Evolutionary conservation across 2,888 invertebrate species (phyloP).

Genomic region (Eristalinus sepulchralis): DNA sequence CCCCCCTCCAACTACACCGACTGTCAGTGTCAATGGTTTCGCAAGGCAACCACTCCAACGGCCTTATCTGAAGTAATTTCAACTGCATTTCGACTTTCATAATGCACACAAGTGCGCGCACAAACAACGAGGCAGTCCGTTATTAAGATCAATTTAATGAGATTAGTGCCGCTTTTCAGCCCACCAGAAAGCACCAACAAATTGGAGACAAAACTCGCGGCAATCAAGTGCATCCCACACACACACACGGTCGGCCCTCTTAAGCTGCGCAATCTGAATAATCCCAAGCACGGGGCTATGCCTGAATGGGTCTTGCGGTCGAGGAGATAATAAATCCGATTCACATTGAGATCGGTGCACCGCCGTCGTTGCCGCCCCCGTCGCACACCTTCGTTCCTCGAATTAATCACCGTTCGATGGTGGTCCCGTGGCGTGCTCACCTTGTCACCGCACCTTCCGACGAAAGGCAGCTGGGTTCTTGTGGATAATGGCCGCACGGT

Average conservation of each 20-base stretch:
- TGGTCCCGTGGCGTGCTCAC: slow-evolving; percentile 45
- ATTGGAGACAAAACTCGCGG: slow-evolving; percentile 52
- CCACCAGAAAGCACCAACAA: slow-evolving; percentile 53
- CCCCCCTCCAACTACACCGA: too few species aligned
- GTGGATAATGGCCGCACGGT: slow-evolving; percentile 43
- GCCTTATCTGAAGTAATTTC: slow-evolving; percentile 21
- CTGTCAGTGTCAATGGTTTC: neutral
- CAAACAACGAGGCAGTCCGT: slow-evolving; percentile 16
- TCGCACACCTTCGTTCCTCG: slow-evolving; percentile 6
- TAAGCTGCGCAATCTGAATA: slow-evolving; percentile 46
- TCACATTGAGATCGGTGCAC: slow-evolving; percentile 37
- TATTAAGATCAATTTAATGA: slow-evolving; percentile 62
- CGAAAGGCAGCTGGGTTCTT: slow-evolving; percentile 26
- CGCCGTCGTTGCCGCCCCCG: neutral
- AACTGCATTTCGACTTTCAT: neutral
- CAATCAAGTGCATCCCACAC: slow-evolving; percentile 58
- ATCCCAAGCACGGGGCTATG: slow-evolving; percentile 40
- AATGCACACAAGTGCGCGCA: neutral
- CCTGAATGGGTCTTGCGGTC: slow-evolving; percentile 24
- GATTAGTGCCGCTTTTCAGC: slow-evolving; percentile 39
- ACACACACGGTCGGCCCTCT: slow-evolving; percentile 6
- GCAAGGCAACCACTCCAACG: slow-evolving; percentile 13
- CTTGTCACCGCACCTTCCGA: slow-evolving; percentile 4
- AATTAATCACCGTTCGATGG: slow-evolving; percentile 51
- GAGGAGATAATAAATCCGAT: slow-evolving; percentile 31